Percentiles rank a stretch among this genome's conserved stretches.
phyloP scores from a whole-genome alignment of 1,140 invertebrate genomes.

The Diuraphis noxia region DNA sequence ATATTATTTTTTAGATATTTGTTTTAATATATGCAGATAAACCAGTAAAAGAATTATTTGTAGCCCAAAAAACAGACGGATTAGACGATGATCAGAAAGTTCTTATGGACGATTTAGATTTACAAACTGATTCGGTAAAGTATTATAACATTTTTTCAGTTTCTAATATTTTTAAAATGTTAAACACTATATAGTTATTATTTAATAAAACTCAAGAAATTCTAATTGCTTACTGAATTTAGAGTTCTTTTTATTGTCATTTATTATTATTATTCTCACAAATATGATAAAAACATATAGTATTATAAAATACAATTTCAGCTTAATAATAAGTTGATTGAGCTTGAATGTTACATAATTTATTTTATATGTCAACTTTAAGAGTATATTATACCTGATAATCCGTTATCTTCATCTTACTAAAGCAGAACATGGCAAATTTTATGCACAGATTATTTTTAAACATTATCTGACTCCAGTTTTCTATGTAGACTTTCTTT shows the following conservation, averaged over 20 bases:
- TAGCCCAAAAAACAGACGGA: conserved; percentile 50
- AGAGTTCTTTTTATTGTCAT: background rate
- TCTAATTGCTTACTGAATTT: background rate
- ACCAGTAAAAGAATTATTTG: conserved; percentile 76
- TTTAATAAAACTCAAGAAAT: background rate
- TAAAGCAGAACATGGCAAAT: background rate
- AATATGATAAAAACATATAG: background rate
- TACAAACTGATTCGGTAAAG: conserved; percentile 66
- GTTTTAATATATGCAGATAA: conserved; percentile 79
- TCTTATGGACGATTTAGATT: conserved; percentile 92
- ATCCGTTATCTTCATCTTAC: too few relatives aligned
- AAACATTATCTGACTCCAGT: too few relatives aligned
- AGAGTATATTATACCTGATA: background rate
- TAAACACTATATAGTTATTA: background rate
- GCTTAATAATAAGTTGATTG: background rate
- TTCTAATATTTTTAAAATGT: background rate
- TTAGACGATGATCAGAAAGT: conserved; percentile 64
- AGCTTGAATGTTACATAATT: background rate
- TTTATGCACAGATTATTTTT: background rate
- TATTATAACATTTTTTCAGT: background rate
- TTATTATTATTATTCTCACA: background rate
- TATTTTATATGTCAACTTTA: background rate
- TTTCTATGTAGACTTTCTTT: too few relatives aligned
- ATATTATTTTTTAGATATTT: conserved; percentile 65
- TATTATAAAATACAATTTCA: background rate